Conservation (phyloP, 2,797 vertebrate genomes). For the Gallinago nigripennis region DNA sequence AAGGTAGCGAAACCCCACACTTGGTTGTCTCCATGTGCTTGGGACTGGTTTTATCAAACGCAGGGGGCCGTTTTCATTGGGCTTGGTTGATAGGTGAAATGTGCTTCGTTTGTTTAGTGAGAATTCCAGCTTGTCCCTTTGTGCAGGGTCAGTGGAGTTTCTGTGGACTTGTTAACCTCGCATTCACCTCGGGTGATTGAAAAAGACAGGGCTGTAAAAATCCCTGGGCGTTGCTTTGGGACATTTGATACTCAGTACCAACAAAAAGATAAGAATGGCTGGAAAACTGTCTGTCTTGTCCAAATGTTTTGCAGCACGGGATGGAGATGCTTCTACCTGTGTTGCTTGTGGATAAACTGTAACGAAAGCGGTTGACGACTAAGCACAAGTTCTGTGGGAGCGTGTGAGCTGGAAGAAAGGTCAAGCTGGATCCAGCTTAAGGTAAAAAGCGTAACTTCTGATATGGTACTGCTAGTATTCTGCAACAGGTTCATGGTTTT, state of each 20-base stretch:
- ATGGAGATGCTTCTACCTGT: background rate
- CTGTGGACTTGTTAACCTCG: background rate
- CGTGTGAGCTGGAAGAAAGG: accelerated
- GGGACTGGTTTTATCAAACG: background rate
- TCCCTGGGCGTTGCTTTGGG: accelerated
- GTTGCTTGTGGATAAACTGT: accelerated
- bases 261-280: background rate
- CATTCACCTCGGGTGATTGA: background rate
- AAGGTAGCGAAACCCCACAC: accelerated
- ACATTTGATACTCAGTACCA: accelerated
- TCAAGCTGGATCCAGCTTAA: background rate
- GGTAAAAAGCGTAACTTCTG: background rate
- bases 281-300: background rate
- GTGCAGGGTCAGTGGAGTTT: accelerated
- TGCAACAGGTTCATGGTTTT: background rate
- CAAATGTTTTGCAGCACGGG: background rate
- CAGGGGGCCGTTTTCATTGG: accelerated
- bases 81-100: background rate
- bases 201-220: background rate
- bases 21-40: accelerated
- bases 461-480: accelerated
- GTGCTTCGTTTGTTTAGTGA: accelerated
- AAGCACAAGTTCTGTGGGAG: background rate
- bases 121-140: accelerated
- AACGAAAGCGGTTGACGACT: background rate